Conservation (phyloP, 2,888 invertebrate genomes). For the Himalopsyche japonica region DNA sequence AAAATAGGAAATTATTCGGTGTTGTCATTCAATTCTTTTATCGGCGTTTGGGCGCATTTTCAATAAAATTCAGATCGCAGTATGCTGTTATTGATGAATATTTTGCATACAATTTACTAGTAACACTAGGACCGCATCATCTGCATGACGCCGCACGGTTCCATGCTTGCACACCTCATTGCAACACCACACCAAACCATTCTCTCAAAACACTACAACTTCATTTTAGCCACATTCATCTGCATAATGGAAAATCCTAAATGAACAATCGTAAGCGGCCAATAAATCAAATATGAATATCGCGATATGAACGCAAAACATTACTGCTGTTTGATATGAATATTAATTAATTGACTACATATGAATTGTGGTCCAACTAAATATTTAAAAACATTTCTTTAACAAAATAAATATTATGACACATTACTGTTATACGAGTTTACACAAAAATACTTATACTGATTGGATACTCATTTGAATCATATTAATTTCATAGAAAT, state of each 20-base stretch:
- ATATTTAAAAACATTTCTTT: no score
- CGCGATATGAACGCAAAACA: background rate
- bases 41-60: background rate
- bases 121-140: background rate
- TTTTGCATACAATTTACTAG: slow-evolving; percentile 9
- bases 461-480: no score
- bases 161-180: background rate
- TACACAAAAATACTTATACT: no score
- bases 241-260: background rate
- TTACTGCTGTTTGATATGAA: background rate
- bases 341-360: background rate
- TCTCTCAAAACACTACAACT: background rate
- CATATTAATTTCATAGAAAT: no score
- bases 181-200: background rate
- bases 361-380: background rate
- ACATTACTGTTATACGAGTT: no score
- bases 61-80: background rate
- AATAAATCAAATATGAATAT: background rate
- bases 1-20: no score
- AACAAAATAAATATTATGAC: no score
- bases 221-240: background rate
- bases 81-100: slow-evolving; percentile 2
- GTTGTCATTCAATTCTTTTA: background rate
- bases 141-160: background rate
- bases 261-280: background rate